Evolutionary conservation across 2,888 invertebrate species (phyloP).

Genomic region (Eupithecia dodoneata): DNA sequence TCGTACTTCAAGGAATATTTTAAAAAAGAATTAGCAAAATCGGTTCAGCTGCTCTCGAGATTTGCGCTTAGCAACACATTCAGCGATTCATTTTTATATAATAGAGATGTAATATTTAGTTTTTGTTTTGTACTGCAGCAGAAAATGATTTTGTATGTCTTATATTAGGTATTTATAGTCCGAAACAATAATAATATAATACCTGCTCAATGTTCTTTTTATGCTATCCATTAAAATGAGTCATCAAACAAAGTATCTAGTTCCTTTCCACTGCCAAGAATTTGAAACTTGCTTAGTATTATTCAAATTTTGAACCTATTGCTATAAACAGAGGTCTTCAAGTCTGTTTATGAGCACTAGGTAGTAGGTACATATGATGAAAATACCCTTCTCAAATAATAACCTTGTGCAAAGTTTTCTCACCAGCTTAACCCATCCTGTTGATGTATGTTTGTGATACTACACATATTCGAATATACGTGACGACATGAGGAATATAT

Average conservation of each 20-base stretch:
- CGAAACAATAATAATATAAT: background rate
- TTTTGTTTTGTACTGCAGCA: too few species aligned
- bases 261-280: constrained; percentile 9
- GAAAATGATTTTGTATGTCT: too few species aligned
- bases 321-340: background rate
- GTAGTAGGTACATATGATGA: background rate
- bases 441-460: constrained; percentile 47
- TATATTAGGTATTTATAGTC: background rate
- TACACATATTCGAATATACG: constrained; percentile 60
- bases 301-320: background rate
- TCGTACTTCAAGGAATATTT: too few species aligned
- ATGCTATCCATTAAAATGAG: background rate
- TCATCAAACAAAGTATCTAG: constrained; percentile 12
- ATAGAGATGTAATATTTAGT: too few species aligned
- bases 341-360: too few species aligned
- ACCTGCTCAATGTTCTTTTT: background rate
- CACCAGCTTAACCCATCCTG: background rate
- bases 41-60: too few species aligned
- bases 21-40: too few species aligned
- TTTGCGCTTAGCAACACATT: too few species aligned
- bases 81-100: too few species aligned
- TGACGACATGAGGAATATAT: constrained; percentile 54
- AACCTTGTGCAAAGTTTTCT: constrained; percentile 3
- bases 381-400: background rate
- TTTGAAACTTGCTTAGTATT: background rate